phyloP scores from a whole-genome alignment of 1,140 invertebrate genomes.

The Colletes latitarsis region DNA sequence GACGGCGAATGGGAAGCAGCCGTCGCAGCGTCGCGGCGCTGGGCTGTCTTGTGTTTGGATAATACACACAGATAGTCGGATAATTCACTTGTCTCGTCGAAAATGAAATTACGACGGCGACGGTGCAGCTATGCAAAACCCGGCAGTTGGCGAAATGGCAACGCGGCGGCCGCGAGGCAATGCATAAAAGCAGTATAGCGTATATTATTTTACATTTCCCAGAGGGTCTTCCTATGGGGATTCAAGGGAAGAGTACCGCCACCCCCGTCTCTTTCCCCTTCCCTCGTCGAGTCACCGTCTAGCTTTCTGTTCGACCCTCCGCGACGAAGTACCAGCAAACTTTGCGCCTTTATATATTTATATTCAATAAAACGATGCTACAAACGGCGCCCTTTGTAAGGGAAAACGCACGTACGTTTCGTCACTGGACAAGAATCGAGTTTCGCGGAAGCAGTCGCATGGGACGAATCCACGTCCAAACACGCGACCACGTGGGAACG shows the following conservation, averaged over 20 bases:
- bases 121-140: conserved; percentile 53
- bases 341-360: conserved; percentile 35
- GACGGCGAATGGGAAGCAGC: conserved; percentile 30
- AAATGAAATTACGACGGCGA: conserved; percentile 65
- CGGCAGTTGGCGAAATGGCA: conserved; percentile 54
- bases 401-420: not conserved
- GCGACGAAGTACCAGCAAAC: not conserved
- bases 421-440: conserved; percentile 4
- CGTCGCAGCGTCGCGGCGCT: conserved; percentile 26
- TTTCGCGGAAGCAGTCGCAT: conserved; percentile 15
- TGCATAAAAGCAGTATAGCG: conserved; percentile 66
- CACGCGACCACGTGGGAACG: not conserved
- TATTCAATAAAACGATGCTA: conserved; percentile 39
- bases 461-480: conserved; percentile 2
- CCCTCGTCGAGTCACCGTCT: not conserved
- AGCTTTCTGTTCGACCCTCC: not conserved
- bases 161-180: conserved; percentile 57
- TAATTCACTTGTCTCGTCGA: conserved; percentile 67
- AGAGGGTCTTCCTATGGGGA: conserved; percentile 48
- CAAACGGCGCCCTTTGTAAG: not conserved
- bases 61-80: conserved; percentile 66
- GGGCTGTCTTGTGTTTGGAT: conserved; percentile 55
- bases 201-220: conserved; percentile 77
- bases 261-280: conserved; percentile 20
- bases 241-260: conserved; percentile 6